Evolutionary conservation across 92 coral and sea anemone genomes (phyloP), one percentile per base, ranked within the genome.

Genomic region (Palythoa caribaeorum): DNA sequence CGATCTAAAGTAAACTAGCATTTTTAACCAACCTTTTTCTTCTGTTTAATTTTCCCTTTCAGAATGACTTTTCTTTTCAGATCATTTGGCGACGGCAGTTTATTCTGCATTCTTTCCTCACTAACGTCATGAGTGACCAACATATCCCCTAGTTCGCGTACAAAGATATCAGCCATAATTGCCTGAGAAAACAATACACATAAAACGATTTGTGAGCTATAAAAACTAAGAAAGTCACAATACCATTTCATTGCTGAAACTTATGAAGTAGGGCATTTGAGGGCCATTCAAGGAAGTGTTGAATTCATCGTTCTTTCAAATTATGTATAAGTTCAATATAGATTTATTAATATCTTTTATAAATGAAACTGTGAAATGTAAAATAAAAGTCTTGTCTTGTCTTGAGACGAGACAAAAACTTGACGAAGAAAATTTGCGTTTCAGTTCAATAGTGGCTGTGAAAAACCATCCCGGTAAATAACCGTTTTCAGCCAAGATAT

Each of bases 81-180:
- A 60, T 91, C 93, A 8, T 93, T 90, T 4, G 98, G 98, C 12
- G 98, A 95, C 2, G 98, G 98, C 55, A 95, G 90, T 17, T 88
- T 87, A 48, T 93, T 90, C 38, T 90, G 90, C 51, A 66, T 78
- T 44, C 91, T 68, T 48, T 91, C 98, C 19, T 83, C 88, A 52
- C 94, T 91, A 15, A 95, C 65, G 84, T 95, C 89, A 44, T 80
- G 80, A 60, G 92, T 91, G 37, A 88, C 98, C 52, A 95, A 79
- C 96, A 95, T 90, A 36, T 95, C 96, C 5, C 98, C 98, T 38
- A 95, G 92, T 79, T 95, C 96, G 2, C 68, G 76, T 44, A 93
- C 91, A 91, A 95, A 95, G 52, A 93, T 92, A 76, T 95, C 96
- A 6, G 98, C 96, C 98, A 95, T 95, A 20, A 91, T 88, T 81